These are phyloP conservation scores for Catagonus wagneri DNA, from an alignment of 2,113 vertebrate genomes.

Conservation along the genomic window DNA sequence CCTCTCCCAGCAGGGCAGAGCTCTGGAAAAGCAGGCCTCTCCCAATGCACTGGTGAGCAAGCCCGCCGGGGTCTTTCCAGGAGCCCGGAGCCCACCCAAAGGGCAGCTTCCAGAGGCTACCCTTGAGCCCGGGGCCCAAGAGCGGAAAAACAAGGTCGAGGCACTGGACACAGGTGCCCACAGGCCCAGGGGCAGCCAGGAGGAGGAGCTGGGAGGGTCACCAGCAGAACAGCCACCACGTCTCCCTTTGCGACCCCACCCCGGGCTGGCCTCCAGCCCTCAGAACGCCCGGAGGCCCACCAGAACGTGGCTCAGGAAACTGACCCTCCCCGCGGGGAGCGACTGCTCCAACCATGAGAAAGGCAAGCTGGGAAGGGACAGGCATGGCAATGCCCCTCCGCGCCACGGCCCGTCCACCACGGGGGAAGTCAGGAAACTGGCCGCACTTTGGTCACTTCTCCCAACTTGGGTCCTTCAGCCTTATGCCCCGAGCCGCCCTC, in stretches of 20 bases:
- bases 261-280: slow-evolving; percentile 3
- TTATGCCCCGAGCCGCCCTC: slow-evolving; percentile 59
- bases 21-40: background rate
- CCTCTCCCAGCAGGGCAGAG: background rate
- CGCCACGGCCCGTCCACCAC: background rate
- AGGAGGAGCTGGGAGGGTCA: background rate
- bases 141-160: slow-evolving; percentile 11
- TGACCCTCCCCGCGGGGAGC: background rate
- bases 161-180: background rate
- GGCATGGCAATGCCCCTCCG: background rate
- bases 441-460: slow-evolving; percentile 69
- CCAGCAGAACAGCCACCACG: background rate
- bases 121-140: background rate
- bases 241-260: background rate
- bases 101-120: background rate
- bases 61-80: background rate
- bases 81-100: background rate
- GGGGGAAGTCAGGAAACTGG: background rate
- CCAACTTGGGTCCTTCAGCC: slow-evolving; percentile 42
- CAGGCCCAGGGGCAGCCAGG: rapidly evolving
- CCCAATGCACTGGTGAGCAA: background rate
- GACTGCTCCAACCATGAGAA: background rate
- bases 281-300: background rate
- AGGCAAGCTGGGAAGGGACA: background rate
- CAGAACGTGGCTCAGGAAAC: background rate